Percentiles rank a stretch among this genome's conserved stretches.
These are phyloP conservation scores for Cloeon dipterum DNA, from an alignment of 2,888 invertebrate species.

Conservation along the genomic window DNA sequence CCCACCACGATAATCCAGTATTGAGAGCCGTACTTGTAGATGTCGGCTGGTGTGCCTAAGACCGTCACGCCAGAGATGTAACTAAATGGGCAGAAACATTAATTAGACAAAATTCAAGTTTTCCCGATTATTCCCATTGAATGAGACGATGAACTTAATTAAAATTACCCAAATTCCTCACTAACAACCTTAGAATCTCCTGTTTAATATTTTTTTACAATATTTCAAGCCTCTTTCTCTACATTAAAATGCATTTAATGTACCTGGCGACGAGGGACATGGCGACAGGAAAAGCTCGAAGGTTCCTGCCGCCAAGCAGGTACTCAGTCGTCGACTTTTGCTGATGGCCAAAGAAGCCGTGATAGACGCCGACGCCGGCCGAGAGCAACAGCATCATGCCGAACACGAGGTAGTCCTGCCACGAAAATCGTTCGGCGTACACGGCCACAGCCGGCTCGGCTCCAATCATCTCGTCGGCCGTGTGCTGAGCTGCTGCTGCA, in stretches of 20 bases:
- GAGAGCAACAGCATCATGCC: conserved; percentile 50
- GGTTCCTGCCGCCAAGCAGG: conserved; percentile 47
- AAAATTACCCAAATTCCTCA: too few species aligned
- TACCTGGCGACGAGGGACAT: conserved; percentile 70
- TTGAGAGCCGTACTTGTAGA: conserved; percentile 53
- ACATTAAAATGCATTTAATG: too few species aligned
- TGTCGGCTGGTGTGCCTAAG: conserved; percentile 48
- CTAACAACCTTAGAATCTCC: too few species aligned
- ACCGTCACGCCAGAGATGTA: conserved; percentile 52
- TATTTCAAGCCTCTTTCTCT: too few species aligned
- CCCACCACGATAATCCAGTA: conserved; percentile 39
- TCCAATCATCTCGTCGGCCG: too few species aligned
- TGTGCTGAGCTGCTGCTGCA: too few species aligned
- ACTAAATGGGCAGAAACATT: conserved; percentile 18
- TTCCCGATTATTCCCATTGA: too few species aligned
- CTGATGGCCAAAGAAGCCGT: conserved; percentile 40
- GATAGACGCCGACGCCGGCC: conserved; percentile 55
- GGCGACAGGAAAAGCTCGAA: conserved; percentile 61
- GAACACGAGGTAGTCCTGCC: conserved; percentile 51
- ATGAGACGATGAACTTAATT: too few species aligned
- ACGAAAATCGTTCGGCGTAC: not conserved
- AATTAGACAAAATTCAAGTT: not conserved
- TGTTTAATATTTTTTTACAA: too few species aligned
- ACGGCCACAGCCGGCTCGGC: too few species aligned
- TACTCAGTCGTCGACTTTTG: conserved; percentile 26